These are phyloP conservation scores for Felis chaus DNA, from an alignment of 2,113 vertebrate genomes.

Conservation along the genomic window DNA sequence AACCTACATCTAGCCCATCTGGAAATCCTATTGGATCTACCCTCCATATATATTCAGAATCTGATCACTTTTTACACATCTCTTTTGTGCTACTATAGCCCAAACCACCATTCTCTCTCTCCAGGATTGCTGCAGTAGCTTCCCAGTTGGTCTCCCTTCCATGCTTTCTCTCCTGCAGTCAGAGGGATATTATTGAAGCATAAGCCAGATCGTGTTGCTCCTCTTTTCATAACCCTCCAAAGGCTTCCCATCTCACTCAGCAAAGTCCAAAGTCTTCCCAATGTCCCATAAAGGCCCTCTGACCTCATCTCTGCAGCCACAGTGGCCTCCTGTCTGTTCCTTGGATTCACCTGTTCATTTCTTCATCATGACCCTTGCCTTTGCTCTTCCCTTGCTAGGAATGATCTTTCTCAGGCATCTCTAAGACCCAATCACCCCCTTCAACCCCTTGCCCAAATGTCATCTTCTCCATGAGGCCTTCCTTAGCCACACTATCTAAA, in stretches of 20 bases:
- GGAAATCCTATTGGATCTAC: slow-evolving; percentile 55
- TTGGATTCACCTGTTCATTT: neutral
- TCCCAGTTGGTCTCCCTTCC: neutral
- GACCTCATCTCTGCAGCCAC: neutral
- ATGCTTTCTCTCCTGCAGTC: neutral
- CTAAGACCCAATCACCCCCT: neutral
- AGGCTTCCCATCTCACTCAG: neutral
- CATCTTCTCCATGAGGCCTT: neutral
- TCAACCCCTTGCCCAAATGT: neutral
- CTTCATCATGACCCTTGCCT: neutral
- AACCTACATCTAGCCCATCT: slow-evolving; percentile 39
- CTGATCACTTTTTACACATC: neutral
- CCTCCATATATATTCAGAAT: slow-evolving; percentile 1
- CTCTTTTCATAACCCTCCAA: neutral
- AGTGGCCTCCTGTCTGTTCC: neutral
- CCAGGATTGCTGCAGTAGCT: neutral
- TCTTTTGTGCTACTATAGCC: neutral
- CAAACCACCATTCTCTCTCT: neutral
- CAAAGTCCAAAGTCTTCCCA: neutral
- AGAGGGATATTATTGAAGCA: neutral
- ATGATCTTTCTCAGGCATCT: neutral
- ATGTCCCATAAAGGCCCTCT: neutral
- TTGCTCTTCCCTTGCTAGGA: neutral
- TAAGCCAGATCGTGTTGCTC: neutral
- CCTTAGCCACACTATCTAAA: neutral